Percentiles rank a stretch among this genome's conserved stretches.
phyloP scores from a whole-genome alignment of 2,888 invertebrate genomes.

The Lasioglossum vierecki region DNA sequence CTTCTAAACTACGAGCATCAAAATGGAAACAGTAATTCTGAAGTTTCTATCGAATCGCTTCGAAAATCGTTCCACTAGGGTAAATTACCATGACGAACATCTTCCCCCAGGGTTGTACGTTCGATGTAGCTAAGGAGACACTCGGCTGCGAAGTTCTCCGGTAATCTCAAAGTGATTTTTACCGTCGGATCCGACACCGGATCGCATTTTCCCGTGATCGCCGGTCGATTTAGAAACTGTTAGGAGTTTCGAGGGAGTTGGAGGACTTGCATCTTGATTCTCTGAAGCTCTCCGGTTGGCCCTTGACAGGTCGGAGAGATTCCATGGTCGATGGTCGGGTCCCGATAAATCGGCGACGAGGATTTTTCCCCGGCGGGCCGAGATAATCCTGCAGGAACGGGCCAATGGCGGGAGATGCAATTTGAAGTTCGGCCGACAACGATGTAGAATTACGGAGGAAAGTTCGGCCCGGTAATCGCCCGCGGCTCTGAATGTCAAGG shows the following conservation, averaged over 20 bases:
- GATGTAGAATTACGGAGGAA: slow-evolving; percentile 51
- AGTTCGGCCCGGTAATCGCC: slow-evolving; percentile 66
- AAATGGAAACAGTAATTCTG: neutral
- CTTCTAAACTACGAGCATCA: neutral
- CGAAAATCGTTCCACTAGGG: neutral
- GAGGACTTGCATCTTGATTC: neutral
- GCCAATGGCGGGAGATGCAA: slow-evolving; percentile 31
- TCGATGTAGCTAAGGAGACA: neutral
- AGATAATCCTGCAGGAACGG: slow-evolving; percentile 12
- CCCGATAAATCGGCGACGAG: slow-evolving; percentile 7
- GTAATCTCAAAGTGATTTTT: neutral
- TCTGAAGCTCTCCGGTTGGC: neutral
- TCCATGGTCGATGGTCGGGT: neutral
- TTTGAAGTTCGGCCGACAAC: slow-evolving; percentile 50
- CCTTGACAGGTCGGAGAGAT: neutral
- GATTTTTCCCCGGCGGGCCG: slow-evolving; percentile 17
- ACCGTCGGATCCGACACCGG: neutral
- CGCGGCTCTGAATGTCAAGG: slow-evolving; percentile 75
- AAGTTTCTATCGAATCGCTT: neutral
- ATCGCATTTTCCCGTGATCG: neutral
- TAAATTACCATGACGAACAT: neutral
- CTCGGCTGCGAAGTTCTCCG: neutral
- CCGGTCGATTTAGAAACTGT: neutral
- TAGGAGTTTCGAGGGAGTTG: neutral
- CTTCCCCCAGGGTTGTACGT: neutral